Evolutionary conservation across 2,113 vertebrate species (phyloP).

Genomic region (Halcyon senegalensis): DNA sequence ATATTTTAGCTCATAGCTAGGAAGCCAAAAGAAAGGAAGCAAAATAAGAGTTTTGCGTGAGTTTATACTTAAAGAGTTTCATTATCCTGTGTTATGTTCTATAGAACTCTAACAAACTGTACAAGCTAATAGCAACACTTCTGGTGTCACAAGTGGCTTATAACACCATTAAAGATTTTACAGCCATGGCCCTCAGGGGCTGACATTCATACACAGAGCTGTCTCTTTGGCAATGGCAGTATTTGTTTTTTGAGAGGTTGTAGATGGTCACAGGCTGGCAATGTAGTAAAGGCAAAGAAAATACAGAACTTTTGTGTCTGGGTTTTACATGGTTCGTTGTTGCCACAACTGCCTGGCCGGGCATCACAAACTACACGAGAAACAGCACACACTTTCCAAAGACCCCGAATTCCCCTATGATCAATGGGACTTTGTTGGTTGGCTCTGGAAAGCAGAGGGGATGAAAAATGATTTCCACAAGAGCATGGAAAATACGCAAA

Average conservation of each 20-base stretch:
- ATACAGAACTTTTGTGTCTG: neutral
- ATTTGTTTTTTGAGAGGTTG: neutral
- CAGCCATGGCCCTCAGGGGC: neutral
- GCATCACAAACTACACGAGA: neutral
- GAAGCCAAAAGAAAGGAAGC: neutral
- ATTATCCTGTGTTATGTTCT: neutral
- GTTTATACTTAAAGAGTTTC: neutral
- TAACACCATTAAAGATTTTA: neutral
- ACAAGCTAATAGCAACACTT: neutral
- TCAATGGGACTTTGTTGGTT: neutral
- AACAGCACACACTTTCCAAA: fast-evolving
- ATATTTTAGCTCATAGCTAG: neutral
- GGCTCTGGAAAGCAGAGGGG: neutral
- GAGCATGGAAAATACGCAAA: neutral
- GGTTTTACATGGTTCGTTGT: neutral
- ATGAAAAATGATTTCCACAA: neutral
- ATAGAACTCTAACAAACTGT: neutral
- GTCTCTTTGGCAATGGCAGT: neutral
- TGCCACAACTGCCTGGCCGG: neutral
- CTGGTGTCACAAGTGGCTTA: neutral
- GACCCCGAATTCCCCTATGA: fast-evolving
- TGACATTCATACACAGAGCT: neutral
- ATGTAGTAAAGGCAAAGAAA: neutral
- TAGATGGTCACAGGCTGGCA: neutral
- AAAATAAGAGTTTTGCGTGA: neutral